phyloP scores from a whole-genome alignment of 2,113 vertebrate species.

The Cairina moschata region DNA sequence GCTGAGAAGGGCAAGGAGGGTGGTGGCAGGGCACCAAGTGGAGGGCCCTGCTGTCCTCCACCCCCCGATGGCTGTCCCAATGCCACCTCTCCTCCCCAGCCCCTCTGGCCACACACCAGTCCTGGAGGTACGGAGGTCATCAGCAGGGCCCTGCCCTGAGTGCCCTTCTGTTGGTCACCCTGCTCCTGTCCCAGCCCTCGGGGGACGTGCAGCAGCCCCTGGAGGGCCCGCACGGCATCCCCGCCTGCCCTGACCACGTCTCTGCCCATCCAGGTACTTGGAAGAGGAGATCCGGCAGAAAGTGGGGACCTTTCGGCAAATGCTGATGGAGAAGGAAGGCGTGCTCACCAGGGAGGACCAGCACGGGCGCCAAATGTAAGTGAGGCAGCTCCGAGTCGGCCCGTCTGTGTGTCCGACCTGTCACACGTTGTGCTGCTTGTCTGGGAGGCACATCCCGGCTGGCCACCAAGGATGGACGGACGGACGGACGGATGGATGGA shows the following conservation, averaged over 20 bases:
- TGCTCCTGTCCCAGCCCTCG: neutral
- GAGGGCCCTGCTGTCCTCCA: neutral
- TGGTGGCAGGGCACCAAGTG: neutral
- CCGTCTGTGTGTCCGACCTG: accelerated
- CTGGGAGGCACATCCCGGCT: neutral
- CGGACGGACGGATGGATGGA: neutral
- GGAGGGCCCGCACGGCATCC: accelerated
- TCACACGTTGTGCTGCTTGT: neutral
- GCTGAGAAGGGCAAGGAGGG: neutral
- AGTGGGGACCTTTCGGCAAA: constrained; percentile 96
- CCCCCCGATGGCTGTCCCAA: neutral
- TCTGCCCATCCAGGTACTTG: constrained; percentile 83
- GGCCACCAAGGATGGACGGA: accelerated
- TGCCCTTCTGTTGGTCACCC: neutral
- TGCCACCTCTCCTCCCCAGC: neutral
- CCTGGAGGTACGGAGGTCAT: neutral
- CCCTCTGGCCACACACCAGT: accelerated
- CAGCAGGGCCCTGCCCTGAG: neutral
- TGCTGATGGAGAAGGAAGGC: constrained; percentile 99
- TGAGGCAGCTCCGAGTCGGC: neutral
- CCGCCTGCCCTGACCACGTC: accelerated
- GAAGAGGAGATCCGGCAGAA: constrained; percentile 97
- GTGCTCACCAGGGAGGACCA: constrained; percentile 94
- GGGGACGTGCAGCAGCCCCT: neutral
- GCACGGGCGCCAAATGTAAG: constrained; percentile 89